Evolutionary conservation across 1,140 invertebrate genomes (phyloP), one percentile per base, ranked within the genome.

Genomic region (Xylocopa sonorina): DNA sequence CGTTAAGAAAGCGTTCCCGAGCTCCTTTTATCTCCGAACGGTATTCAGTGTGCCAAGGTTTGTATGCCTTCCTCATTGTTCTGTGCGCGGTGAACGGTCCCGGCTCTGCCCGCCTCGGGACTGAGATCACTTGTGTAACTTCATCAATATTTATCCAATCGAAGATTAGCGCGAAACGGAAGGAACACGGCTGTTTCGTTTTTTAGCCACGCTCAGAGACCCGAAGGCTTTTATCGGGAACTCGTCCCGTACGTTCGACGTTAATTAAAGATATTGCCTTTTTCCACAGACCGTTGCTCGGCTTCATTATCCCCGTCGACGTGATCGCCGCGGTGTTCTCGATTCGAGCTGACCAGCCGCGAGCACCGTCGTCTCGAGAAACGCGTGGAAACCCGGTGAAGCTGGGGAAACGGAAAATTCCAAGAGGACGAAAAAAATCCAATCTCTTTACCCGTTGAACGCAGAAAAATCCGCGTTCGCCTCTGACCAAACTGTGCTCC

Each of bases 71-170:
- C 4, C 46, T 34, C 34, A 38, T 71, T 58, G 62, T 72, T 80
- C 75, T 74, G 69, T 81, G 64, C 24, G 46, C 83, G 67, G 3
- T n/a, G n/a, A n/a, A n/a, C n/a, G n/a, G n/a, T n/a, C n/a, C n/a
- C n/a, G n/a, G n/a, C n/a, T n/a, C n/a, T n/a, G 29, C 64, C 18
- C 21, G 21, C 27, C 43, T 38, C 64, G 21, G 24, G n/a, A 21
- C 27, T 10, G 7, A 32, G 50, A 50, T 66, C 46, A 32, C 63
- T 66, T 66, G 63, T 34, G 64, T 51, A 51, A 51, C 32, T n/a
- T 51, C 12, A n/a, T 51, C 24, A 68, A 68, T 68, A 68, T 53
- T 68, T 51, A 27, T 24, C 29, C 21, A 24, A 53, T 24, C 29
- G 34, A 41, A 63, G 51, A 68, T 68, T 68, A 68, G 46, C 21